Evolutionary conservation across 1,140 invertebrate genomes (phyloP).

Genomic region (Spodoptera frugiperda): DNA sequence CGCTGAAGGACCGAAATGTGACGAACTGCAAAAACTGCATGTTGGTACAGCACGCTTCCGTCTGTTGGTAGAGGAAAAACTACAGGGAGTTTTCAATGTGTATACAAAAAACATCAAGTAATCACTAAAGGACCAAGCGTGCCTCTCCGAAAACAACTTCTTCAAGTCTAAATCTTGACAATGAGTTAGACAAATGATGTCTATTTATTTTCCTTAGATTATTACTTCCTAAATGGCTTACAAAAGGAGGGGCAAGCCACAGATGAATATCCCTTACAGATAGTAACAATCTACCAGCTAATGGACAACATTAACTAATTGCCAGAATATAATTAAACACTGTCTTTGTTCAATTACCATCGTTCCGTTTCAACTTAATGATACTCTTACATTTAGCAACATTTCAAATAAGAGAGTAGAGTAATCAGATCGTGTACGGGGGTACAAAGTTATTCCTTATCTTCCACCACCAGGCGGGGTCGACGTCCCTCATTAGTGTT

Average conservation of each 20-base stretch:
- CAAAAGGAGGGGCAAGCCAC: not conserved
- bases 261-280: not conserved
- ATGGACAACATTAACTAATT: constrained; percentile 22
- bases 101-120: too few relatives aligned
- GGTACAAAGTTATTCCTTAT: constrained; percentile 34
- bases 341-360: constrained; percentile 4
- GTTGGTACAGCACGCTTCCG: too few relatives aligned
- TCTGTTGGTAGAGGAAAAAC: too few relatives aligned
- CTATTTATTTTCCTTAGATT: constrained; percentile 3
- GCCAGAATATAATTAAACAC: constrained; percentile 17
- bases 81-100: too few relatives aligned
- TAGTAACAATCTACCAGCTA: constrained; percentile 9
- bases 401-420: constrained; percentile 20
- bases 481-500: constrained; percentile 42
- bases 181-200: not conserved
- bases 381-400: constrained; percentile 24
- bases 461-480: constrained; percentile 27
- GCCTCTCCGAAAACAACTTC: not conserved
- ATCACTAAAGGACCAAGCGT: too few relatives aligned
- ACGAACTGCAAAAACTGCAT: too few relatives aligned
- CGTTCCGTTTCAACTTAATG: constrained; percentile 4
- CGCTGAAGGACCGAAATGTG: too few relatives aligned
- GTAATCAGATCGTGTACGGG: constrained; percentile 33
- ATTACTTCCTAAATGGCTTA: not conserved
- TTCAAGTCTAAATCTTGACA: not conserved